Evolutionary conservation across 1,140 invertebrate genomes (phyloP), one percentile per base, ranked within the genome.

Genomic region (Drosophila ananassae): DNA sequence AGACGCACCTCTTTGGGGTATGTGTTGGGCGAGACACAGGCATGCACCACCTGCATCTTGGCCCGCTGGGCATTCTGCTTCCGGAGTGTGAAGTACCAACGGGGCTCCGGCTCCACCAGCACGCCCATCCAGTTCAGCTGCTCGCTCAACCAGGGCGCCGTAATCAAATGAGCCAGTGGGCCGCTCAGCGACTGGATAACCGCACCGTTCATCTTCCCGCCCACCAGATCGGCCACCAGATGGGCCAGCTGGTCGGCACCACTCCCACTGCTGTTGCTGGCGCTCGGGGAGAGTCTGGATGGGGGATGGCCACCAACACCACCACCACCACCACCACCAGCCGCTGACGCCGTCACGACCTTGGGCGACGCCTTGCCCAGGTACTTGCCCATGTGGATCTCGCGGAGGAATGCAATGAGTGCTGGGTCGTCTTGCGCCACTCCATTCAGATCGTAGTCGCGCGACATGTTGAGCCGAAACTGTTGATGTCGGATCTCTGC

Each of bases 101-200:
- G 90, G 0, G 96, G 94, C 87, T 96, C 95, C 0, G 96, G 95
- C 56, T 96, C 94, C 8, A 96, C 94, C 46, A 96, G 93, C 4
- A 97, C 92, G 2, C 96, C 96, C 58, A 92, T 92, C 96, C 96
- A 97, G 46, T 93, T 93, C 10, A 96, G 93, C n/a, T 94, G 93
- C 6, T 93, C 92, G 79, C 96, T 96, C 39, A 97, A 89, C 94
- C 94, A 96, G 58, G 92, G 92, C 51, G 90, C 90, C 30, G 91
- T 91, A 63, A 92, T 90, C 28, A 91, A 64, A 63, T 92, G 73
- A 46, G 89, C 90, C 62, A 84, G 85, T 66, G 93, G 92, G 64
- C 93, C 92, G 73, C 92, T 93, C 32, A 94, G 89, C 63, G 93
- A 94, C 73, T 94, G 93, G 17, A 93, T 91, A 56, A 93, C 93